Evolutionary conservation across 2,888 invertebrate species (phyloP), one percentile per base, ranked within the genome.

Genomic region (Cephus pulcher): DNA sequence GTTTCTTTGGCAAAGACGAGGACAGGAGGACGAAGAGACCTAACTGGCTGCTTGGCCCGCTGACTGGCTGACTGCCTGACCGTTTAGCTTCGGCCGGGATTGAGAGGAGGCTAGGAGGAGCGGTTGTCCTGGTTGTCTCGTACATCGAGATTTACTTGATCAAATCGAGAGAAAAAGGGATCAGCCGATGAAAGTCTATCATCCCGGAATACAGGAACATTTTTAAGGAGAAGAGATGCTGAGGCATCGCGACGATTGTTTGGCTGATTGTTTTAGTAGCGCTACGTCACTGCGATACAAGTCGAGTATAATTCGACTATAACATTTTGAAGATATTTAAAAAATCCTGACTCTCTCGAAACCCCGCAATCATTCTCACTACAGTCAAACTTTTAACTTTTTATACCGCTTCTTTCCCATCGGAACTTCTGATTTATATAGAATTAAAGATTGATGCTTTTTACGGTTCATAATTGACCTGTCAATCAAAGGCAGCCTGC

Each of bases 1-100:
- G 76, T 33, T 73, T 74, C 74, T 78, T 76, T 73, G 33, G 75
- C 30, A 30, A 30, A 70, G 32, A 30, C 32, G 30, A 33, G 30
- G 40, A 40, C 40, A 70, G 33, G 30, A 70, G 70, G 3, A 70
- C 12, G 30, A 30, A 70, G 70, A 70, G 15, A 15, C 40, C 40
- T 40, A 1, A 12, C 71, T 71, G 71, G 71, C 71, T 71, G 12
- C 30, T 71, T n/a, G 71, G 71, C n/a, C 32, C 12, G 70, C 70
- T 70, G 12, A 33, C 70, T 33, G 35, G 35, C 12, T 35, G 35
- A 35, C 35, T 35, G 33, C 34, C 15, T 40, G 40, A 15, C 15
- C 15, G 15, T 15, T 40, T 4, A 40, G 40, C 40, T 15, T 6
- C 40, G 40, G 15, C 6, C 15, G 15, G 40, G 4, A 15, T 40